These are phyloP conservation scores for Rambutsinella grinnellia DNA, from an alignment of 2,888 invertebrate genomes.

Conservation along the genomic window DNA sequence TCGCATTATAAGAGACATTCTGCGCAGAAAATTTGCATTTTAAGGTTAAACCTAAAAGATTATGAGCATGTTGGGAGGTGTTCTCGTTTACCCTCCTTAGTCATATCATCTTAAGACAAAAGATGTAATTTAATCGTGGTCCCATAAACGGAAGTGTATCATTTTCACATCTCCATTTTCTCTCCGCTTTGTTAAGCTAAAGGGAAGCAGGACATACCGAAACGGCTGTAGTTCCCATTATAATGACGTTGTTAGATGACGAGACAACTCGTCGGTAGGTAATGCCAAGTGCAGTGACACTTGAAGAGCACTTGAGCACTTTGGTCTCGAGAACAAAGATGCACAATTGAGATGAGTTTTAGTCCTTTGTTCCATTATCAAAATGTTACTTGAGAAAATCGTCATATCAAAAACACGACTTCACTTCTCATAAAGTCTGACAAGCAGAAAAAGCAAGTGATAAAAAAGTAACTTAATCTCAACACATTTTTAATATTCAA, in stretches of 20 bases:
- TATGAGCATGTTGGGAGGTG: neutral
- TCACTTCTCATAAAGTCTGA: neutral
- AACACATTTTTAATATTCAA: neutral
- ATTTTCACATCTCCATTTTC: neutral
- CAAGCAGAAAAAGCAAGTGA: neutral
- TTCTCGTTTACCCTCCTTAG: neutral
- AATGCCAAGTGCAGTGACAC: constrained; percentile 3
- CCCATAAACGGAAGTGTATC: constrained; percentile 3
- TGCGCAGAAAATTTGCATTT: no score
- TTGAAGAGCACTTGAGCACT: neutral
- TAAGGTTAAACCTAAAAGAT: no score
- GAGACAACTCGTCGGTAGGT: neutral
- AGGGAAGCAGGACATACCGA: neutral
- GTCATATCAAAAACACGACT: neutral
- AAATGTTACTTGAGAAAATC: neutral
- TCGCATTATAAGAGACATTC: no score
- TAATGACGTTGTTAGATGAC: neutral
- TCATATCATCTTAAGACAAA: neutral
- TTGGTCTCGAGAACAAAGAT: neutral
- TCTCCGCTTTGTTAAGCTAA: constrained; percentile 6
- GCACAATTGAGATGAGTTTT: neutral
- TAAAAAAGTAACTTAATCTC: neutral
- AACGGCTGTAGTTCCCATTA: neutral
- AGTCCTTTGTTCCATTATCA: neutral
- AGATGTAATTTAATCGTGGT: neutral